Evolutionary conservation across 1,140 invertebrate genomes (phyloP).

Genomic region (Drosophila oshimai): DNA sequence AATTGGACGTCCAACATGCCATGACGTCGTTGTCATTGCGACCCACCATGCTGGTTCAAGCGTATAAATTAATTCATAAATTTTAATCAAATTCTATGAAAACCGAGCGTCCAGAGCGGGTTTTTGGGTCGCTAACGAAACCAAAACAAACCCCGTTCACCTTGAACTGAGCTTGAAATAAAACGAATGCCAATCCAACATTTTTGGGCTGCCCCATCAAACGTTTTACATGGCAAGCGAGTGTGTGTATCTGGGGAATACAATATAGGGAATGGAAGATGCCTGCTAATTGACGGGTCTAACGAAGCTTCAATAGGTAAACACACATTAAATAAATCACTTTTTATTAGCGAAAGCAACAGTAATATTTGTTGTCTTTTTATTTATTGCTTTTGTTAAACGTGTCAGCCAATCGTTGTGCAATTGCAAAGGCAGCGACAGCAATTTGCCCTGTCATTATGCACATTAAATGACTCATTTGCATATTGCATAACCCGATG

Average conservation of each 20-base stretch:
- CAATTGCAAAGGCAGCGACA: slow-evolving; percentile 16
- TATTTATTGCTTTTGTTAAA: slow-evolving; percentile 2
- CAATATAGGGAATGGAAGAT: not conserved
- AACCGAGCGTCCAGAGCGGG: slow-evolving; percentile 24
- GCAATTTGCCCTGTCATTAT: slow-evolving; percentile 37
- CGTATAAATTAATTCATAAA: slow-evolving; percentile 56
- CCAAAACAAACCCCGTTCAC: slow-evolving; percentile 26
- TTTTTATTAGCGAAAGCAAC: slow-evolving; percentile 28
- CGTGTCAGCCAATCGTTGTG: slow-evolving; percentile 22
- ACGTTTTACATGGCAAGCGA: not conserved
- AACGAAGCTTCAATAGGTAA: slow-evolving; percentile 9
- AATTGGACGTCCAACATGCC: slow-evolving; percentile 24
- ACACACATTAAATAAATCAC: slow-evolving; percentile 42
- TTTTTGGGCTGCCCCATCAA: slow-evolving; percentile 18
- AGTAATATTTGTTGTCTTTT: not conserved
- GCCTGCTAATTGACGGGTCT: slow-evolving; percentile 29
- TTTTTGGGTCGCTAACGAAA: slow-evolving; percentile 29
- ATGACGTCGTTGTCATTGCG: slow-evolving; percentile 31
- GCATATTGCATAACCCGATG: slow-evolving; percentile 32
- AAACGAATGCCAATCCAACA: slow-evolving; percentile 13
- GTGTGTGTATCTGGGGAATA: slow-evolving; percentile 18
- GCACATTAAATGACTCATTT: slow-evolving; percentile 45
- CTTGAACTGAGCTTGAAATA: slow-evolving; percentile 44
- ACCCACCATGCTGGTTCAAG: slow-evolving; percentile 19
- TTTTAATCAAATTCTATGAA: slow-evolving; percentile 60